phyloP scores from a whole-genome alignment of 2,113 vertebrate genomes.

The Myxocyprinus asiaticus region DNA sequence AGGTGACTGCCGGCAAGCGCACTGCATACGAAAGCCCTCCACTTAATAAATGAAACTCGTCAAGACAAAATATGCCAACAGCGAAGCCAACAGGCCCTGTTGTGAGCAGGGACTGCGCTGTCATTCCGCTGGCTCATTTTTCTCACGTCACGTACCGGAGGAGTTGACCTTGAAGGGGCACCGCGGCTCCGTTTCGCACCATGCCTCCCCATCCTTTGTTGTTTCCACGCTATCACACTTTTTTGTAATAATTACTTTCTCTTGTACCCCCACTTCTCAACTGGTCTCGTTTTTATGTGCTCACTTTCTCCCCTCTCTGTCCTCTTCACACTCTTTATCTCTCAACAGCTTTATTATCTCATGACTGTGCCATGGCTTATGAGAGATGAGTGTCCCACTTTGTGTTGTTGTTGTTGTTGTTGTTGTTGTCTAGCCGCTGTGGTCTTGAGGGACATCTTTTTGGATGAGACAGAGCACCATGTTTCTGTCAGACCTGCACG shows the following conservation, averaged over 20 bases:
- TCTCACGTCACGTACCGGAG: slow-evolving; percentile 12
- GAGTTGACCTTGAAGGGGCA: slow-evolving; percentile 49
- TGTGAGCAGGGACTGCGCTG: slow-evolving; percentile 14
- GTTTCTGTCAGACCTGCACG: slow-evolving; percentile 49
- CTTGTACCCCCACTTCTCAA: not conserved
- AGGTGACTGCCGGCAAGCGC: slow-evolving; percentile 67
- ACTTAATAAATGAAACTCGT: slow-evolving; percentile 62
- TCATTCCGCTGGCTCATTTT: slow-evolving; percentile 23
- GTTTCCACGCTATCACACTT: slow-evolving; percentile 17
- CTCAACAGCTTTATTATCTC: slow-evolving; percentile 38
- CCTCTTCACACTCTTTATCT: slow-evolving; percentile 5
- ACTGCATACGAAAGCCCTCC: slow-evolving; percentile 57
- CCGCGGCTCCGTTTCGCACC: not conserved
- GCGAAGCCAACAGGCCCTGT: not conserved
- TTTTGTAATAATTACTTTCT: slow-evolving; percentile 7
- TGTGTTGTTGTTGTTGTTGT: slow-evolving; percentile 32
- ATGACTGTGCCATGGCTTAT: not conserved
- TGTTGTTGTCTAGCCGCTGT: slow-evolving; percentile 22
- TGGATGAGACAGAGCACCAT: slow-evolving; percentile 33
- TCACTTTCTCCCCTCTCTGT: not conserved
- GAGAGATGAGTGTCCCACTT: slow-evolving; percentile 48
- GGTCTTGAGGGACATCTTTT: slow-evolving; percentile 42
- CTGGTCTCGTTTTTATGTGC: not conserved
- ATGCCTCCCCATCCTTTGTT: slow-evolving; percentile 9
- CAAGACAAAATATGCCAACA: slow-evolving; percentile 52